Conservation (phyloP, 1,140 invertebrate genomes). For the Brachionus plicatilis region DNA sequence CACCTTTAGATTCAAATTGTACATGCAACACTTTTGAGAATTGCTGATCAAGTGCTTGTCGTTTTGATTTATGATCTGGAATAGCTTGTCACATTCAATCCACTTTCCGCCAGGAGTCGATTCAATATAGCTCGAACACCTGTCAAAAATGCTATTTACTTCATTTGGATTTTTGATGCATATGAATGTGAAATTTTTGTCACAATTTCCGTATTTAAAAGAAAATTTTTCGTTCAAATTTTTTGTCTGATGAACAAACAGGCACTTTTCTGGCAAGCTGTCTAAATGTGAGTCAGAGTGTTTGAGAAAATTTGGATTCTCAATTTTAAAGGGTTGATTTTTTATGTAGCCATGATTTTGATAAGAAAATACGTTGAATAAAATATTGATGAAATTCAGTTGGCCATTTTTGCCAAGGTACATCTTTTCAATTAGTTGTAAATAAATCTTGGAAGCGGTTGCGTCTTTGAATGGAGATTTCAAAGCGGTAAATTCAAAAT, state of each 20-base stretch:
- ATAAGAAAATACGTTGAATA: not conserved
- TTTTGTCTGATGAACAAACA: constrained; percentile 19
- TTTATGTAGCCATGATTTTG: constrained; percentile 10
- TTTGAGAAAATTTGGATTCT: not conserved
- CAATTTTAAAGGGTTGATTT: not conserved
- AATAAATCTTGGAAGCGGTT: not conserved
- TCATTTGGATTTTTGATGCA: not conserved
- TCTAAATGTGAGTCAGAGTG: not conserved
- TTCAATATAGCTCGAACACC: not conserved
- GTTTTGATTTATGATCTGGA: not conserved
- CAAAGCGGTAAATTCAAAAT: not conserved
- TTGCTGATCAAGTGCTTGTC: not conserved
- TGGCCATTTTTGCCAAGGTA: not conserved
- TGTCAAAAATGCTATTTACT: not conserved
- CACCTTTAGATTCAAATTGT: not conserved
- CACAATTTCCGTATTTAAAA: constrained; percentile 11
- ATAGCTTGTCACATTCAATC: constrained; percentile 22
- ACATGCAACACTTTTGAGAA: constrained; percentile 27
- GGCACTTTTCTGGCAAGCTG: not conserved
- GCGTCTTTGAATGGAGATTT: not conserved
- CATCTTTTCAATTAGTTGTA: not conserved
- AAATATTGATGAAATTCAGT: not conserved
- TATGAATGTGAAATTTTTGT: not conserved
- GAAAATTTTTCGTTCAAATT: constrained; percentile 21
- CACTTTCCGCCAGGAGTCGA: not conserved